phyloP scores from a whole-genome alignment of 2,797 vertebrate species.

The Alouatta caraya region DNA sequence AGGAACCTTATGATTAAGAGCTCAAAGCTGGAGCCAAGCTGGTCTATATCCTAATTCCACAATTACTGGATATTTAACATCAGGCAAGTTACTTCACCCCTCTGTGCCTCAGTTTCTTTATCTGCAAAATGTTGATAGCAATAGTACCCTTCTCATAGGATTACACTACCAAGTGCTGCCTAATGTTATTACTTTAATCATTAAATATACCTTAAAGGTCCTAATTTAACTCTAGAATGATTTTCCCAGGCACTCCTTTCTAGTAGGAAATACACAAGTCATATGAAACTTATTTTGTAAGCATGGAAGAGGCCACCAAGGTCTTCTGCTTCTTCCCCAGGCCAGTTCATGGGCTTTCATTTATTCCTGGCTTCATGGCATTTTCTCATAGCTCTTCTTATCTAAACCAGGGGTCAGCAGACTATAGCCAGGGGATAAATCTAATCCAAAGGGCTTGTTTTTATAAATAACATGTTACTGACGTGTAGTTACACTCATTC shows the following conservation, averaged over 20 bases:
- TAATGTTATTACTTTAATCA: neutral
- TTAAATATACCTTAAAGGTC: neutral
- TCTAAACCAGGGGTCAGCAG: neutral
- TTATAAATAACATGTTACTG: neutral
- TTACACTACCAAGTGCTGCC: neutral
- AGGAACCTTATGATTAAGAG: neutral
- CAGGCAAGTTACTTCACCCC: neutral
- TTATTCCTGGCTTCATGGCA: neutral
- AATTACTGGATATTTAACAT: neutral
- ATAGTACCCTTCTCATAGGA: neutral
- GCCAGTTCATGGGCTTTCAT: neutral
- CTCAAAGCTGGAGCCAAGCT: neutral
- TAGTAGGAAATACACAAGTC: neutral
- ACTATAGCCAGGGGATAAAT: neutral
- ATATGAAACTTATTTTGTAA: neutral
- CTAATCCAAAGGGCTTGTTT: neutral
- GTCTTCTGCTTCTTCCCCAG: neutral
- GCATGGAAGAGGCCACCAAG: neutral
- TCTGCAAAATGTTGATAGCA: neutral
- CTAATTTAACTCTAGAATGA: neutral
- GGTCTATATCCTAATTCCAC: neutral
- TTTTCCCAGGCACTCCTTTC: neutral
- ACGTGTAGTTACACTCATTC: neutral
- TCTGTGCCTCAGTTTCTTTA: neutral
- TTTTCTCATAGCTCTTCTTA: neutral